Conservation (phyloP, 2,113 vertebrate species). For the Zootoca vivipara region DNA sequence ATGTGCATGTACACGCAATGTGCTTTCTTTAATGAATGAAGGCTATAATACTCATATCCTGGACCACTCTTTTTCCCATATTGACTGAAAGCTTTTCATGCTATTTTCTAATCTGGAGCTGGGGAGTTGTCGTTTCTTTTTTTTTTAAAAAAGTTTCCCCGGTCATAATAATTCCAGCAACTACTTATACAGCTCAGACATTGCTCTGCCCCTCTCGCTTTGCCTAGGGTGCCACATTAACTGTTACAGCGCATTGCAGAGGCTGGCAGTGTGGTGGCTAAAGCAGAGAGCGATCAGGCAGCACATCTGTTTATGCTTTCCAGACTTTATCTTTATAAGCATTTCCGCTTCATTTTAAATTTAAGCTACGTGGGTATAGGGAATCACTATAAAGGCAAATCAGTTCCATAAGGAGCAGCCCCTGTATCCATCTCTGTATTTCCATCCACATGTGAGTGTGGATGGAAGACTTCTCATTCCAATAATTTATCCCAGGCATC, state of each 20-base stretch:
- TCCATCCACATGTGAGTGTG: too few relatives aligned
- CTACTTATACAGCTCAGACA: background rate
- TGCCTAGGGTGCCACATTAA: background rate
- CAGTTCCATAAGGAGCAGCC: background rate
- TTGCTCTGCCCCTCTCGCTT: background rate
- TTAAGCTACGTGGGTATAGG: background rate
- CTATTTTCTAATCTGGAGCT: background rate
- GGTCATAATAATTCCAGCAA: background rate
- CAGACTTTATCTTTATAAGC: constrained; percentile 29
- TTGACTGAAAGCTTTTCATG: background rate
- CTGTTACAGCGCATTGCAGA: background rate
- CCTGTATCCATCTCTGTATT: background rate
- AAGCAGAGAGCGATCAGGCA: background rate
- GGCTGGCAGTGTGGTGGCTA: background rate
- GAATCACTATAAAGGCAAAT: constrained; percentile 6
- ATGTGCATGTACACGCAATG: background rate
- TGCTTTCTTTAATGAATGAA: background rate
- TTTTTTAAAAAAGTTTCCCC: background rate
- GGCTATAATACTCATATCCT: background rate
- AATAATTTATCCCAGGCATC: background rate
- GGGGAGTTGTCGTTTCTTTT: background rate
- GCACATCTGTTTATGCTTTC: constrained; percentile 27
- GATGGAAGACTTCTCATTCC: background rate
- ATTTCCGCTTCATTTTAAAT: background rate
- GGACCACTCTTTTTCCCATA: background rate